Evolutionary conservation across 2,113 vertebrate species (phyloP).

Genomic region (Menidia beryllina): DNA sequence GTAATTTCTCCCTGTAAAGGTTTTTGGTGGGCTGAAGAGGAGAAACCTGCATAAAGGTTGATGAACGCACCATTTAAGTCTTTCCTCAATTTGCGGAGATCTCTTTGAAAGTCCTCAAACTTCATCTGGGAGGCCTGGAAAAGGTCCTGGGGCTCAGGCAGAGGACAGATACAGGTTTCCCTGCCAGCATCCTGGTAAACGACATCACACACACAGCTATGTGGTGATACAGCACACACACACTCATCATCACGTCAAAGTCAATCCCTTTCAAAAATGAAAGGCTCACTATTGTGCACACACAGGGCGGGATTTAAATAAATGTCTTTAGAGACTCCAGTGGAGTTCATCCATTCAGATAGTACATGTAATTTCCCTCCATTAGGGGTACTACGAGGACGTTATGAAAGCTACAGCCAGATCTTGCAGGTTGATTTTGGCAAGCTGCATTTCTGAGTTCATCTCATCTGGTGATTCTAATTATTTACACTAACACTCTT

Average conservation of each 20-base stretch:
- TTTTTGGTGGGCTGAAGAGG: conserved; percentile 9
- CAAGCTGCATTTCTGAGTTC: conserved; percentile 72
- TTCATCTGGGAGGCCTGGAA: conserved; percentile 97
- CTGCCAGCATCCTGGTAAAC: conserved; percentile 89
- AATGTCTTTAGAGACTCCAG: conserved; percentile 41
- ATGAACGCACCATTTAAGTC: conserved; percentile 87
- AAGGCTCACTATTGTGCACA: conserved; percentile 46
- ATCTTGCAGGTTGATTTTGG: conserved; percentile 80
- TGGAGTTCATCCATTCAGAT: conserved; percentile 36
- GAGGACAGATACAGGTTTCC: conserved; percentile 90
- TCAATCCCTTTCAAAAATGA: conserved; percentile 52
- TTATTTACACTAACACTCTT: conserved; percentile 80
- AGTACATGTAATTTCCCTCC: conserved; percentile 32
- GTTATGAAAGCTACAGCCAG: conserved; percentile 58
- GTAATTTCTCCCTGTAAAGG: conserved; percentile 15
- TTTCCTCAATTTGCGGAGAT: conserved; percentile 94
- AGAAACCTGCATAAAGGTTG: not conserved
- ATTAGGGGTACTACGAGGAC: conserved; percentile 48
- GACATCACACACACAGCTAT: conserved; percentile 59
- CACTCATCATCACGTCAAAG: conserved; percentile 49
- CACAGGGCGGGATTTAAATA: conserved; percentile 44
- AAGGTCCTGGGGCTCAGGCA: conserved; percentile 96
- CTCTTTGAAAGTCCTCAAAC: conserved; percentile 97
- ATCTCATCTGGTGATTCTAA: conserved; percentile 83
- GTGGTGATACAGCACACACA: conserved; percentile 27